Percentiles rank a stretch among this genome's conserved stretches.
Evolutionary conservation across 2,888 invertebrate species (phyloP).

Genomic region (Xestoiulus laeticollis): DNA sequence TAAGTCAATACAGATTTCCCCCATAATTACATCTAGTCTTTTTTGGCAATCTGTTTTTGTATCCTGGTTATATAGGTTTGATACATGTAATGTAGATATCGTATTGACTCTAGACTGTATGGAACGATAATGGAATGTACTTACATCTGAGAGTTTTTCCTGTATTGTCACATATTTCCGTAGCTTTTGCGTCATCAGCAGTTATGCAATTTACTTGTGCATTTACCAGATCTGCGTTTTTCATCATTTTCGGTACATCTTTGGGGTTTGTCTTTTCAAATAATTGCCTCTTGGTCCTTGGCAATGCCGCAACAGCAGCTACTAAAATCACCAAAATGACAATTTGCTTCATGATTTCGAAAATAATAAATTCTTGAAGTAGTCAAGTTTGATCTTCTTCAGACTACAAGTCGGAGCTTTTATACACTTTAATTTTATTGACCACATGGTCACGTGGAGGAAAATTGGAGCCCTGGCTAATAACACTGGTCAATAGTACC

Average conservation of each 20-base stretch:
- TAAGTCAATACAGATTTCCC: no score
- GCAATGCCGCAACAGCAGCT: not conserved
- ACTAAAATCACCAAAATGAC: not conserved
- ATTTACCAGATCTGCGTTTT: not conserved
- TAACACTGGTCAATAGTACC: constrained; percentile 7
- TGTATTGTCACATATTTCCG: not conserved
- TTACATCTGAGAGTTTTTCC: not conserved
- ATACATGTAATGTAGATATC: no score
- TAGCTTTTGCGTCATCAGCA: not conserved
- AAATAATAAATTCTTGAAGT: not conserved
- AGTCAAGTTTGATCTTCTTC: not conserved
- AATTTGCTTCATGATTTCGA: not conserved
- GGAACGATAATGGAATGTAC: not conserved
- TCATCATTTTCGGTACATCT: not conserved
- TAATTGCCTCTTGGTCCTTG: not conserved
- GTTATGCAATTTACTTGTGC: not conserved
- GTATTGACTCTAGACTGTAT: not conserved
- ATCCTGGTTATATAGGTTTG: no score
- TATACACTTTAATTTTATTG: not conserved
- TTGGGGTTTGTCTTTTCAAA: not conserved
- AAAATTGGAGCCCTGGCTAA: not conserved
- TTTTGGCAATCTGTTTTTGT: no score
- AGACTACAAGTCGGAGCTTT: not conserved
- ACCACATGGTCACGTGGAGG: not conserved
- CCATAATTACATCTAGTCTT: no score